phyloP scores from a whole-genome alignment of 1,140 invertebrate species.

The Microplitis demolitor region DNA sequence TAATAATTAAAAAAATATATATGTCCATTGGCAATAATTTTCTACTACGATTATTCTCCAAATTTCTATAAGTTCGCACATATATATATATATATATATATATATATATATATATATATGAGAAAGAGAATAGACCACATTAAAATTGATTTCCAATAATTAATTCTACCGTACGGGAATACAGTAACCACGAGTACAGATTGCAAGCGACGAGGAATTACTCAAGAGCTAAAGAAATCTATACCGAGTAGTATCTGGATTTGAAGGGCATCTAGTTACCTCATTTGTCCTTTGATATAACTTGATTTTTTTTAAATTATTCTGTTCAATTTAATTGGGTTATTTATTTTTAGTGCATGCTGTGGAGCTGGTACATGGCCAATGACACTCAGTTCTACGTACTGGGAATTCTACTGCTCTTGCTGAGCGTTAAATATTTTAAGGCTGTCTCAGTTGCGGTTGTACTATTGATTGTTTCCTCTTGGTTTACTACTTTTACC shows the following conservation, averaged over 20 bases:
- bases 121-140: slow-evolving; percentile 1
- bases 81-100: no score
- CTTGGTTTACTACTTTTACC: slow-evolving; percentile 76
- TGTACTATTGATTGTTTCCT: slow-evolving; percentile 68
- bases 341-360: slow-evolving; percentile 70
- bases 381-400: slow-evolving; percentile 91
- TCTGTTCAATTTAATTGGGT: background rate
- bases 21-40: no score
- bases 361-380: slow-evolving; percentile 91
- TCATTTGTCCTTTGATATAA: background rate
- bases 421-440: slow-evolving; percentile 77
- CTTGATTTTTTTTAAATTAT: background rate
- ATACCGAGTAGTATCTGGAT: background rate
- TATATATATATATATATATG: background rate
- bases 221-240: background rate
- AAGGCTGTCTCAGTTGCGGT: slow-evolving; percentile 43
- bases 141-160: slow-evolving; percentile 39
- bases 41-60: no score
- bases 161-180: slow-evolving; percentile 28
- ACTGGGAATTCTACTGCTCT: slow-evolving; percentile 72
- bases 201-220: slow-evolving; percentile 1
- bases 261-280: background rate
- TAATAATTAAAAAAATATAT: no score
- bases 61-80: no score
- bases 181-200: background rate